Evolutionary conservation across 2,113 vertebrate species (phyloP).

Genomic region (Ammodytes marinus): DNA sequence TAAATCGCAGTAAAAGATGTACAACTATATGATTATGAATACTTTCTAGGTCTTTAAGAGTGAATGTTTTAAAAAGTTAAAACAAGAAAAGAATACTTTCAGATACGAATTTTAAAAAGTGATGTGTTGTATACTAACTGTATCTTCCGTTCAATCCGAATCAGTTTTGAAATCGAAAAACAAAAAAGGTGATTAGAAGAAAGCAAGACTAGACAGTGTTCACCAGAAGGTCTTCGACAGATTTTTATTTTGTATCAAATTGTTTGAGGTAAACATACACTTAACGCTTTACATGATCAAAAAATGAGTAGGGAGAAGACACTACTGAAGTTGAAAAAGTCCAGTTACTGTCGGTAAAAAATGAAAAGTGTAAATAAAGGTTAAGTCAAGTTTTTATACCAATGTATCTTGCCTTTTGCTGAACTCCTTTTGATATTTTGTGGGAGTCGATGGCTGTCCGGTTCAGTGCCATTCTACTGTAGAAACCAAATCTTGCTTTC

Average conservation of each 20-base stretch:
- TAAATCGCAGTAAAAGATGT: neutral
- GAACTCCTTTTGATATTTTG: neutral
- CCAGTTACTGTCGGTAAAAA: neutral
- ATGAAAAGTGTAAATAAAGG: neutral
- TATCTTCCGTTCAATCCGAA: too few relatives aligned
- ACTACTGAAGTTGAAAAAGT: neutral
- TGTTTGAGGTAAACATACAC: neutral
- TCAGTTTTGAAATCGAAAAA: too few relatives aligned
- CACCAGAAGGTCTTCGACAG: too few relatives aligned
- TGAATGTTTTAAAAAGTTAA: neutral
- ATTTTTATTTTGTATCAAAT: slow-evolving; percentile 32
- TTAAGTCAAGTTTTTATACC: neutral
- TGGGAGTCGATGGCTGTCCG: neutral
- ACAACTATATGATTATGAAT: neutral
- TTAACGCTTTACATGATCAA: neutral
- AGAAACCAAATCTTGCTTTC: too few relatives aligned
- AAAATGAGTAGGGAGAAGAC: slow-evolving; percentile 6
- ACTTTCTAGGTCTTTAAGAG: neutral
- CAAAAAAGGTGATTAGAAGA: too few relatives aligned
- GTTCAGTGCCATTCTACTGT: neutral
- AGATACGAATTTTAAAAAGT: too few relatives aligned
- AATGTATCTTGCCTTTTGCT: neutral
- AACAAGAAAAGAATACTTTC: too few relatives aligned
- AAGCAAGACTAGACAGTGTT: neutral
- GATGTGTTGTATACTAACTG: too few relatives aligned